Base-by-base conservation (phyloP, 2,797 vertebrate species). In the Mormyrus hasselquistii region DNA sequence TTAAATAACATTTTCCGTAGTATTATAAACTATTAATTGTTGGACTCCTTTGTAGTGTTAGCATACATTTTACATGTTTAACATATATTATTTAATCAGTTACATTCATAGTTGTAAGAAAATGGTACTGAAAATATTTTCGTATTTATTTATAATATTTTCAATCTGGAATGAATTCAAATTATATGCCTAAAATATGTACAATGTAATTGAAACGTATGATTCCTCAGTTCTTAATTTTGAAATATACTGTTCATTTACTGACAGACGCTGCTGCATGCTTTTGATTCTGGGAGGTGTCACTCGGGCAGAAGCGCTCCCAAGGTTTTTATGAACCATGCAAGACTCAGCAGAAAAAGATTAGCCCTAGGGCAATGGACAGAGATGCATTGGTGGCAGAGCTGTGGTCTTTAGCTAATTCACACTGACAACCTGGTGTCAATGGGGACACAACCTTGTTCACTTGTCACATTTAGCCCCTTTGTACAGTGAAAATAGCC, bases 41-140 rank as follows among this genome's bases (percentile, higher is more conserved):
- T 44, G 25, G 34, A 50, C 38, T 57, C 38, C 57, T 62, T 52
- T 69, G 8, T 79, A 57, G 41, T 89, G 87, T 86, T 57, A 57
- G 86, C 7, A 62, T 49, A 91, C 92, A 91, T 91, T 55, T 86
- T 59, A 25, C 88, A 76, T 8, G 62, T 87, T 92, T 92, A 93
- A 93, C 93, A 93, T 93, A 49, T 91, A 79, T 91, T 57, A 90
- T 90, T 89, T 90, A 59, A 59, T 59, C 55, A 59, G 88, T 88
- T 29, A 87, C 87, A 87, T 93, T 93, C 94, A 85, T 90, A 88
- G 92, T 91, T 93, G 92, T 90, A 86, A 88, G 79, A 88, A 90
- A 90, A 87, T 29, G 41, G 44, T 90, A 86, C 90, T 91, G 87
- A 73, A 57, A 44, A 86, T 88, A 88, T 90, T 88, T 65, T 69